Evolutionary conservation across 1,140 invertebrate species (phyloP).

Genomic region (Trichonephila clavipes): DNA sequence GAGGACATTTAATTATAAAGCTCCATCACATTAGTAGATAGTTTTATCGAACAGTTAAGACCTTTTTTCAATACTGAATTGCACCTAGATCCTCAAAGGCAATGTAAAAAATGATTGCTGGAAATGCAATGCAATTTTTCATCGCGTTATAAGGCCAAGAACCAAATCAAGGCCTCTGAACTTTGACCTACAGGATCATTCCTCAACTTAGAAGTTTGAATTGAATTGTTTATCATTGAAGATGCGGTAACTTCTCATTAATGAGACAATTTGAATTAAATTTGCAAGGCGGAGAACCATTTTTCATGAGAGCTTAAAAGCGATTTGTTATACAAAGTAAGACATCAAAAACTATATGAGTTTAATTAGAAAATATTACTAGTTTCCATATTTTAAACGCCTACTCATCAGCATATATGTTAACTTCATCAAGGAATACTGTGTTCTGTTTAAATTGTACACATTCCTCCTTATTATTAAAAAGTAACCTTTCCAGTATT

Average conservation of each 20-base stretch:
- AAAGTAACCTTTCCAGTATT: too few species aligned
- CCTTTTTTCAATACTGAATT: background rate
- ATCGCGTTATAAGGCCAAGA: background rate
- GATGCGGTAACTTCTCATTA: background rate
- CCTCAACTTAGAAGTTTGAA: background rate
- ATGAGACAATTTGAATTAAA: background rate
- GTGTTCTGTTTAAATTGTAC: too few species aligned
- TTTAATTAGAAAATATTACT: background rate
- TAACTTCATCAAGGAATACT: too few species aligned
- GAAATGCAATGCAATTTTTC: background rate
- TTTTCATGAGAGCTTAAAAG: background rate
- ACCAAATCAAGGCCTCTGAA: background rate
- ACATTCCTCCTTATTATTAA: too few species aligned
- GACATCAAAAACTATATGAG: background rate
- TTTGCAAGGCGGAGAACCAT: background rate
- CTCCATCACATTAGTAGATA: background rate
- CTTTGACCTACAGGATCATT: background rate
- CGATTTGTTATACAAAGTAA: background rate
- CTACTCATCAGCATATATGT: too few species aligned
- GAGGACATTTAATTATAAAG: constrained; percentile 28
- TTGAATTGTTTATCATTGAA: background rate
- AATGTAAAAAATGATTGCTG: background rate
- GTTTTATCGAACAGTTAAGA: background rate
- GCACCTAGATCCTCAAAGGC: background rate
- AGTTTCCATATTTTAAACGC: background rate